Conservation (phyloP, 2,113 vertebrate species). For the Merops nubicus region DNA sequence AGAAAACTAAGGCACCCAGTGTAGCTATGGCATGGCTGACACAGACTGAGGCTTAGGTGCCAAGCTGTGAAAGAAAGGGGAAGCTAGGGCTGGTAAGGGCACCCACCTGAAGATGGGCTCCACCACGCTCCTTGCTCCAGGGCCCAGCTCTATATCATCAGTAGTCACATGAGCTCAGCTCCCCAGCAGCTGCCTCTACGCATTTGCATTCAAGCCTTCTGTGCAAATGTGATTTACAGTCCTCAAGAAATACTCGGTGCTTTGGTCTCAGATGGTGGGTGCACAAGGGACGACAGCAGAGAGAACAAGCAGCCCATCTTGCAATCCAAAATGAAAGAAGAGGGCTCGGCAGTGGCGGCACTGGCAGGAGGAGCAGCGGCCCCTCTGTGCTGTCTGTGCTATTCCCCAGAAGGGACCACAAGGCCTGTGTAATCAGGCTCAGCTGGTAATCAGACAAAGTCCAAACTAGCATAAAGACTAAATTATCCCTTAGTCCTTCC, state of each 20-base stretch:
- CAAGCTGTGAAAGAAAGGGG: background rate
- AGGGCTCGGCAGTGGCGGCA: background rate
- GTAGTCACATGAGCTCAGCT: background rate
- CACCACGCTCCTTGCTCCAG: background rate
- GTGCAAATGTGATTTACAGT: background rate
- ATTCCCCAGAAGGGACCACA: slow-evolving; percentile 61
- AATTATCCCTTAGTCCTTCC: slow-evolving; percentile 70
- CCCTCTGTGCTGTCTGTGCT: background rate
- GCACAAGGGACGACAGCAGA: background rate
- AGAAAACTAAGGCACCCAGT: background rate
- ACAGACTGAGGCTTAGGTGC: background rate
- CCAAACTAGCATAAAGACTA: slow-evolving; percentile 64
- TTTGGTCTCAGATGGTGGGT: background rate
- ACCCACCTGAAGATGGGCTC: background rate
- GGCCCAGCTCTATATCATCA: background rate
- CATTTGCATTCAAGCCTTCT: background rate
- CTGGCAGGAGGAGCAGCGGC: background rate
- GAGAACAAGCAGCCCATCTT: background rate
- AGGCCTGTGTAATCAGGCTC: slow-evolving; percentile 73
- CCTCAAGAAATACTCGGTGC: background rate
- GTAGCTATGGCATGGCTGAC: background rate
- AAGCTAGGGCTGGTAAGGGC: background rate
- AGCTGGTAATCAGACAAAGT: slow-evolving; percentile 76
- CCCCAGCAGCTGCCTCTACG: background rate
- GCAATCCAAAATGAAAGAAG: background rate